Percentiles rank a stretch among this genome's conserved stretches.
Conservation (phyloP, 1,140 invertebrate genomes). For the Drosophila sucinea region DNA sequence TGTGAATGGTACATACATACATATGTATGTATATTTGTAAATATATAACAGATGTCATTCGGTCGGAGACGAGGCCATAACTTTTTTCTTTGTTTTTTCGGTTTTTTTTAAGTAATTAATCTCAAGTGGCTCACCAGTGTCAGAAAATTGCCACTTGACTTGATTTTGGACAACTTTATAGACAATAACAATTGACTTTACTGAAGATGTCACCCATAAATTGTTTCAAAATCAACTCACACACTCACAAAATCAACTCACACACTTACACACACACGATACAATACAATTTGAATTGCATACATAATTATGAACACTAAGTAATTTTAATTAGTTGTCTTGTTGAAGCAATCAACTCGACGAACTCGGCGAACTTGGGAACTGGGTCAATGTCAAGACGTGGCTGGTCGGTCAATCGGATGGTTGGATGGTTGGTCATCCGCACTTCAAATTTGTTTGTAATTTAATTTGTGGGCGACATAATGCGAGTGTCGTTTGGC, state of each 20-base stretch:
- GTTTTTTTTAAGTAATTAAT: constrained; percentile 9
- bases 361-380: constrained; percentile 24
- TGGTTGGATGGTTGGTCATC: not conserved
- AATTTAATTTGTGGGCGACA: constrained; percentile 42
- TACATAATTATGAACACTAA: constrained; percentile 57
- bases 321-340: constrained; percentile 71
- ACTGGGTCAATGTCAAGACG: constrained; percentile 73
- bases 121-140: constrained; percentile 8
- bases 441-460: constrained; percentile 25
- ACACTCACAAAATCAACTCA: not conserved
- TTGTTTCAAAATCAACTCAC: constrained; percentile 33
- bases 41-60: not conserved
- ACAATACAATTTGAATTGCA: constrained; percentile 27
- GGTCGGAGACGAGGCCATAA: not conserved
- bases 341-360: constrained; percentile 56
- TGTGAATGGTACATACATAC: not conserved
- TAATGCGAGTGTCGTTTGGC: too few relatives aligned
- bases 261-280: constrained; percentile 38
- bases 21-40: not conserved
- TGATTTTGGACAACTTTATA: constrained; percentile 15
- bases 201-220: constrained; percentile 62
- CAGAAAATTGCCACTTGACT: constrained; percentile 24
- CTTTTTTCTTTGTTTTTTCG: not conserved
- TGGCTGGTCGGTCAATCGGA: constrained; percentile 25
- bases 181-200: constrained; percentile 16